These are phyloP conservation scores for Cremastinae sp. DNA, from an alignment of 2,888 invertebrate genomes.

Conservation along the genomic window DNA sequence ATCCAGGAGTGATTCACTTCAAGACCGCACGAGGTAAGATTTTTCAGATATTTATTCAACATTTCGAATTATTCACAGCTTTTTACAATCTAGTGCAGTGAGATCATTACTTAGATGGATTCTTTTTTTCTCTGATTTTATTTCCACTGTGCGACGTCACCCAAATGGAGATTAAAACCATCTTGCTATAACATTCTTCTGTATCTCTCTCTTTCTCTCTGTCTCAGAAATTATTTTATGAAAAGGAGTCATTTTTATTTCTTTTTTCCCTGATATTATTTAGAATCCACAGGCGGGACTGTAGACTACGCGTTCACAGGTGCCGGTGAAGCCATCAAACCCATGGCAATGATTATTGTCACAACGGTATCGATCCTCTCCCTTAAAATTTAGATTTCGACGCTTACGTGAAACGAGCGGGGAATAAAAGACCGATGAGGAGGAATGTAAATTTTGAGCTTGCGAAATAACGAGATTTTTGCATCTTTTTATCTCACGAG, in stretches of 20 bases:
- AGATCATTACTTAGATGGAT: not conserved
- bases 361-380: slow-evolving; percentile 76
- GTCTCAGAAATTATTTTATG: slow-evolving; percentile 56
- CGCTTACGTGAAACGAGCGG: slow-evolving; percentile 32
- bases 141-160: too few species aligned
- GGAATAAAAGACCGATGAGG: not conserved
- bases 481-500: not conserved
- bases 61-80: not conserved
- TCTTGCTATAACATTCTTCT: too few species aligned
- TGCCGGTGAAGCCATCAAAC: slow-evolving; percentile 77
- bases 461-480: not conserved
- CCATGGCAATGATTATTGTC: slow-evolving; percentile 76
- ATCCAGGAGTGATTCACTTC: slow-evolving; percentile 88
- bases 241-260: slow-evolving; percentile 75
- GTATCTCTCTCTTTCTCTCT: too few species aligned
- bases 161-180: too few species aligned
- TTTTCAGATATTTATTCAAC: slow-evolving; percentile 62
- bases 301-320: slow-evolving; percentile 74
- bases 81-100: not conserved
- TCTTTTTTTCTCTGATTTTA: not conserved
- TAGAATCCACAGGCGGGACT: slow-evolving; percentile 76
- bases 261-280: slow-evolving; percentile 76
- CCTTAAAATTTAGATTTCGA: slow-evolving; percentile 66
- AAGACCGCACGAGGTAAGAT: slow-evolving; percentile 94
- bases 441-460: not conserved